These are phyloP conservation scores for Ciconia boyciana DNA, from an alignment of 2,113 vertebrate genomes.

Conservation along the genomic window DNA sequence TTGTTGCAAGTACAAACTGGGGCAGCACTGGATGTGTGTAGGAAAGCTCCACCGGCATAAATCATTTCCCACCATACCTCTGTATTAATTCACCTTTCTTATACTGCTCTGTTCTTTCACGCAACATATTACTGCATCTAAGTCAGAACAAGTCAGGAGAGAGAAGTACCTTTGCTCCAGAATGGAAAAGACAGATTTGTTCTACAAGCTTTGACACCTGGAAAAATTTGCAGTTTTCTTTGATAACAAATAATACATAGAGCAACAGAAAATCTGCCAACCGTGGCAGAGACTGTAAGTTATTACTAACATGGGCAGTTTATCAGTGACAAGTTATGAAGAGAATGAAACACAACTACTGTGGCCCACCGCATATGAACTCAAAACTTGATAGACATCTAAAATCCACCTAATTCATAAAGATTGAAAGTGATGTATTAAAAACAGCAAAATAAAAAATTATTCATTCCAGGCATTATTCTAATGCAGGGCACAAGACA, in stretches of 20 bases:
- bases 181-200: neutral
- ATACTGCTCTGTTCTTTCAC: neutral
- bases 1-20: neutral
- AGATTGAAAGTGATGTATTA: neutral
- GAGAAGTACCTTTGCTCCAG: neutral
- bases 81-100: neutral
- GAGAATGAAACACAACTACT: neutral
- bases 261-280: neutral
- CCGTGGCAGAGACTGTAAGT: neutral
- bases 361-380: neutral
- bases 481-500: neutral
- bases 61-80: neutral
- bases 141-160: neutral
- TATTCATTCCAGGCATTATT: neutral
- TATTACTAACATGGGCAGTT: neutral
- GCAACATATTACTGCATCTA: accelerated
- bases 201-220: neutral
- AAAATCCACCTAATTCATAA: neutral
- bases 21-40: neutral
- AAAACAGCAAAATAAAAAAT: neutral
- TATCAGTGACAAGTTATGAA: neutral
- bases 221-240: neutral
- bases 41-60: neutral
- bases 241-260: neutral
- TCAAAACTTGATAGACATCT: neutral